Percentiles rank a stretch among this genome's conserved stretches.
Evolutionary conservation across 1,140 invertebrate genomes (phyloP).

Genomic region (Diabrotica undecimpunctata): DNA sequence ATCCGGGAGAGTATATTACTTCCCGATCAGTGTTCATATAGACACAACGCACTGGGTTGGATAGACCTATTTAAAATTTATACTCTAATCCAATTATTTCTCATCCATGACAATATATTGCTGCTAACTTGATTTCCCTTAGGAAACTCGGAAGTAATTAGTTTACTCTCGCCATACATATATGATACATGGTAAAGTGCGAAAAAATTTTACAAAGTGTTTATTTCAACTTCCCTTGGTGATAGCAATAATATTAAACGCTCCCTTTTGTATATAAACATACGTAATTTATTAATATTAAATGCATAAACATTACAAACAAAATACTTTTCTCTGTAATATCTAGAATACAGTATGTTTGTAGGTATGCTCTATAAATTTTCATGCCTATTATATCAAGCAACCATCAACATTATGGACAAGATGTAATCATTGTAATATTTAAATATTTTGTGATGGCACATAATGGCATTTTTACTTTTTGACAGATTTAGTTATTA

Average conservation of each 20-base stretch:
- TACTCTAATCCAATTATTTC: constrained; percentile 5
- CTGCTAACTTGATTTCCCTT: constrained; percentile 5
- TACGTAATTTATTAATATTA: background rate
- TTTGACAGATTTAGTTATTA: no score
- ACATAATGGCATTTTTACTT: no score
- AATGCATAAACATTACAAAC: background rate
- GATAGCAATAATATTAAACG: background rate
- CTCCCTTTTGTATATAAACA: background rate
- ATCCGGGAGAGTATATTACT: no score
- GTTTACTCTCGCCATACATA: background rate
- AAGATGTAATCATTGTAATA: no score
- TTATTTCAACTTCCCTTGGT: background rate
- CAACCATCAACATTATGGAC: no score
- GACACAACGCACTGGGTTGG: no score
- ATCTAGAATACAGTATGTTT: background rate
- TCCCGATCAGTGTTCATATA: no score
- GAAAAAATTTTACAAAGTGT: background rate
- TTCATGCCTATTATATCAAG: no score
- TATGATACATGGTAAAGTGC: background rate
- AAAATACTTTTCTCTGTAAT: background rate
- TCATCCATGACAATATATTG: constrained; percentile 9
- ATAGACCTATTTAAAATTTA: constrained; percentile 4
- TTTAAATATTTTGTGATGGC: no score
- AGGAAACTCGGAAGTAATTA: constrained; percentile 8
- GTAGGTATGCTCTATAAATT: background rate